phyloP scores from a whole-genome alignment of 2,888 invertebrate genomes.

The Torymus auratus region DNA sequence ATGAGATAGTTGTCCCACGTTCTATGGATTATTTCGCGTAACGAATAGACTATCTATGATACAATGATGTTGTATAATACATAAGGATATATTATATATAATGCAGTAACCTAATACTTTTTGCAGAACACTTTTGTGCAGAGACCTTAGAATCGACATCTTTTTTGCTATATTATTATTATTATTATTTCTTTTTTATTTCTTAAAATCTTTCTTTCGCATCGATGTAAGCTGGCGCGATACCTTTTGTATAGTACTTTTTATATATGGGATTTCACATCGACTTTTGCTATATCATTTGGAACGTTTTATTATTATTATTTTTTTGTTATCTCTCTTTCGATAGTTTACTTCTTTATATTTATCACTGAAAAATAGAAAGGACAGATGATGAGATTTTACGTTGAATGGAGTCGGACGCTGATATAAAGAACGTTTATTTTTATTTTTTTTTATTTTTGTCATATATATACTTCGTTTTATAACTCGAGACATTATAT shows the following conservation, averaged over 20 bases:
- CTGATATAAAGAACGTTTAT: slow-evolving; percentile 4
- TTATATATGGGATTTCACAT: neutral
- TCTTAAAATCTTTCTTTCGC: slow-evolving; percentile 1
- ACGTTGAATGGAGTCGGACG: slow-evolving; percentile 15
- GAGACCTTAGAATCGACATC: slow-evolving; percentile 49
- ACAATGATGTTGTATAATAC: slow-evolving; percentile 49
- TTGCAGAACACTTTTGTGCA: slow-evolving; percentile 53
- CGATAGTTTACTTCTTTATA: too few species aligned
- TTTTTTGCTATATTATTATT: slow-evolving; percentile 7
- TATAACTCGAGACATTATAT: neutral
- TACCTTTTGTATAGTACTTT: too few species aligned
- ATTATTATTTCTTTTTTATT: neutral
- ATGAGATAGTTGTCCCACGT: neutral
- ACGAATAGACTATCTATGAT: slow-evolving; percentile 52
- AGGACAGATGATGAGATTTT: slow-evolving; percentile 2
- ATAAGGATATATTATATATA: slow-evolving; percentile 28
- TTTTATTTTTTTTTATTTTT: neutral
- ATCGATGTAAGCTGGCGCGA: too few species aligned
- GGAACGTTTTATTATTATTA: neutral
- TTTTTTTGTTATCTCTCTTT: slow-evolving; percentile 7
- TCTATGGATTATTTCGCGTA: slow-evolving; percentile 26
- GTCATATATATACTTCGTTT: neutral
- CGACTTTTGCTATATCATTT: slow-evolving; percentile 1
- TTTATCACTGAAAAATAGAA: slow-evolving; percentile 21
- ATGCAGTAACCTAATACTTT: slow-evolving; percentile 54